Evolutionary conservation across 2,888 invertebrate genomes (phyloP), one percentile per base, ranked within the genome.

Genomic region (Diarsia mendica): DNA sequence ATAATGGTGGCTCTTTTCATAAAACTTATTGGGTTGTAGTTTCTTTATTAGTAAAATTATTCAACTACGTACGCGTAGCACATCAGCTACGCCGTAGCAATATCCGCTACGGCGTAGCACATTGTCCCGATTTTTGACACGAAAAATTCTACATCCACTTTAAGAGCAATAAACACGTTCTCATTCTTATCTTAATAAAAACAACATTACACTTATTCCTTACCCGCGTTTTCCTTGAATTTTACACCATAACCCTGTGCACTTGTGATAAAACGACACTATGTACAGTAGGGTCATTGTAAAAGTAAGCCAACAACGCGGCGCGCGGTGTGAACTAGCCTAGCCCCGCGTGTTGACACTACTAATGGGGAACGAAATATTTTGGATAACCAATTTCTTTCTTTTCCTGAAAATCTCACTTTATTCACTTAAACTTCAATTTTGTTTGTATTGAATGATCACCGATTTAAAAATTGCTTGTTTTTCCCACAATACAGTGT

Each of bases 201-300:
- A 28, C 1, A 49, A 49, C 39, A 39, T 39, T 39, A 20, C n/a
- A 53, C 10, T n/a, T 53, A 11, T 11, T 58, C 33, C 15, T 13
- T 15, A 39, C 1, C 18, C 85, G 75, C 72, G 64, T 3, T 33
- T 67, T 66, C 58, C 77, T 76, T 79, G 2, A 75, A 15, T 23
- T 75, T 83, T 88, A 28, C 3, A n/a, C 86, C 89, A 77, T 6
- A 53, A 20, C 51, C 82, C 67, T 86, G 72, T 89, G 88, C 90
- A 89, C 89, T 89, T 90, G 89, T 92, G 91, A 91, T 93, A 92
- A 91, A 92, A 91, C 88, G 90, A 87, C 90, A 89, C 89, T 89
- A 89, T 89, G 89, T 90, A 88, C 85, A 87, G 88, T 89, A 88
- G 89, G 91, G 89, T 90, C 90, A 89, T 91, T 91, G 89, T 90